These are phyloP conservation scores for Microchirus variegatus DNA, from an alignment of 2,797 vertebrate genomes.

Conservation along the genomic window DNA sequence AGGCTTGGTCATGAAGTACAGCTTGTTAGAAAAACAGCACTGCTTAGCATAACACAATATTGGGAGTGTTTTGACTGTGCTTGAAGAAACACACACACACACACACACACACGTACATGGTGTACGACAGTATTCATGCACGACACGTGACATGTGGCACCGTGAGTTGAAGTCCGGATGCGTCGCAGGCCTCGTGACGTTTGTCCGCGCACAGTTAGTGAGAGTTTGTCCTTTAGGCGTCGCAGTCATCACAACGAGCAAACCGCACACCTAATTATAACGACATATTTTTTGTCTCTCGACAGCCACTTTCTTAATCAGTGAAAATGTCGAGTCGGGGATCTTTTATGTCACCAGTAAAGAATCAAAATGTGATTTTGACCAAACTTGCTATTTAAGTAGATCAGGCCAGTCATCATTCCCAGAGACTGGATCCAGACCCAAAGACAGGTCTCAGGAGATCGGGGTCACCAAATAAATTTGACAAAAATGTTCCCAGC, in stretches of 20 bases:
- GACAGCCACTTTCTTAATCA: too few species aligned
- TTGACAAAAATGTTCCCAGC: too few species aligned
- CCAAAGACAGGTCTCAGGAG: too few species aligned
- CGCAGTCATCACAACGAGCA: slow-evolving; percentile 14
- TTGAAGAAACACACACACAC: slow-evolving; percentile 79
- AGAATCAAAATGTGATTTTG: too few species aligned
- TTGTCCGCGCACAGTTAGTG: not conserved
- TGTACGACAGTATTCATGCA: slow-evolving; percentile 72
- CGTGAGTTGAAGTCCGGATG: slow-evolving; percentile 30
- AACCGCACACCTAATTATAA: slow-evolving; percentile 14
- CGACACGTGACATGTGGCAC: slow-evolving; percentile 28
- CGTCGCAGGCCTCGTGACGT: slow-evolving; percentile 1
- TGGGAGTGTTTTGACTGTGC: slow-evolving; percentile 82
- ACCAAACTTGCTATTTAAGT: too few species aligned
- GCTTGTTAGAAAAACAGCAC: slow-evolving; percentile 79
- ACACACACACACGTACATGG: slow-evolving; percentile 68
- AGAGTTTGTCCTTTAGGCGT: slow-evolving; percentile 31
- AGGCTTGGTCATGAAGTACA: slow-evolving; percentile 67
- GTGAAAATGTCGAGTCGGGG: too few species aligned
- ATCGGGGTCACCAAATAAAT: too few species aligned
- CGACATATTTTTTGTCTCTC: not conserved
- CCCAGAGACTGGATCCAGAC: too few species aligned
- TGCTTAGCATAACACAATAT: slow-evolving; percentile 81
- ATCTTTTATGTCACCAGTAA: too few species aligned
- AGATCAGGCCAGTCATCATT: too few species aligned